A percentile compares a stretch with the other conserved stretches of the same genome.
Conservation (phyloP, 2,888 invertebrate genomes). For the Mamestra brassicae region DNA sequence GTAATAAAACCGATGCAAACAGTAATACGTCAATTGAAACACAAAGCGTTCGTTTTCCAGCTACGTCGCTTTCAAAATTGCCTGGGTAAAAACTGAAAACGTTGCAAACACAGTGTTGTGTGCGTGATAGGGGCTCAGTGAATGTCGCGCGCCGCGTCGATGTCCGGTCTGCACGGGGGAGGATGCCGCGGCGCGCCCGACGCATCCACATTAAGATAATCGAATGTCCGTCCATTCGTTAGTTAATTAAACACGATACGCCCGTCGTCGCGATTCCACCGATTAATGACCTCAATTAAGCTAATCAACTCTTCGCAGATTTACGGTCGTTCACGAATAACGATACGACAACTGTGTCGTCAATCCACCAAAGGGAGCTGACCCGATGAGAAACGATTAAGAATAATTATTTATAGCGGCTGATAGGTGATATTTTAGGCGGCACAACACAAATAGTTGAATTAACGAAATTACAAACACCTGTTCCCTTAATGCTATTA, state of each 20-base stretch:
- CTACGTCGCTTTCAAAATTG: conserved; percentile 34
- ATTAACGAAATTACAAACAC: conserved; percentile 59
- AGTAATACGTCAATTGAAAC: conserved; percentile 34
- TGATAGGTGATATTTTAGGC: conserved; percentile 57
- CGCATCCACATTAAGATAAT: conserved; percentile 86
- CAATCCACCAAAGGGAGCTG: conserved; percentile 50
- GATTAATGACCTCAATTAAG: conserved; percentile 88
- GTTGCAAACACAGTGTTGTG: conserved; percentile 42
- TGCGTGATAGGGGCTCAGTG: conserved; percentile 39
- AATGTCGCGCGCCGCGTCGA: conserved; percentile 46
- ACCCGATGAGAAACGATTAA: conserved; percentile 70
- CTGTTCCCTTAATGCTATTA: conserved; percentile 52
- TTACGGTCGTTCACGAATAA: conserved; percentile 75
- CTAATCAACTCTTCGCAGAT: conserved; percentile 87
- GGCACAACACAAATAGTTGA: conserved; percentile 45
- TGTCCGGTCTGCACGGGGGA: conserved; percentile 60
- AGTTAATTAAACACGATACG: conserved; percentile 90
- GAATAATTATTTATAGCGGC: conserved; percentile 70
- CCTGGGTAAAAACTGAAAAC: conserved; percentile 31
- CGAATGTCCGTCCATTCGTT: conserved; percentile 85
- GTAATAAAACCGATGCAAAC: conserved; percentile 42
- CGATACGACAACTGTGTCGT: conserved; percentile 50
- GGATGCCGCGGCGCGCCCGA: conserved; percentile 67
- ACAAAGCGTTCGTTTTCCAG: conserved; percentile 37
- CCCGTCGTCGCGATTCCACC: conserved; percentile 82